Conservation (phyloP, 2,888 invertebrate genomes). For the Invenusta paracnida region DNA sequence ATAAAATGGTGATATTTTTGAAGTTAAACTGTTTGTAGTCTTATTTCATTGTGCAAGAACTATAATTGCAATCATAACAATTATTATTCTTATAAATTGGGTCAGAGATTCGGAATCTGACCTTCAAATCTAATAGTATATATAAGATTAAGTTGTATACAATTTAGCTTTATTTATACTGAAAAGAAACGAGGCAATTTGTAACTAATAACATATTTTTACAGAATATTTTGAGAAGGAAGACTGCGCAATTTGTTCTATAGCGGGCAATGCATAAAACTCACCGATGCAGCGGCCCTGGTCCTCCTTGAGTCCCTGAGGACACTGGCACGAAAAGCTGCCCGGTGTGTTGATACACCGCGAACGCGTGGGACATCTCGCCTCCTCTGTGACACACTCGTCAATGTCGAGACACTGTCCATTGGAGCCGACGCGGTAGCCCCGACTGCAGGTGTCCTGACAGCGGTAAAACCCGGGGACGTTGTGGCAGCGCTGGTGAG, state of each 20-base stretch:
- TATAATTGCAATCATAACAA: too few relatives aligned
- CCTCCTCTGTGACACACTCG: conserved; percentile 20
- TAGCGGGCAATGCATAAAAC: background rate
- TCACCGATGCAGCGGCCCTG: background rate
- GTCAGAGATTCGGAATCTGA: too few relatives aligned
- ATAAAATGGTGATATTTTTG: too few relatives aligned
- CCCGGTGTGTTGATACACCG: conserved; percentile 40
- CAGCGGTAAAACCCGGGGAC: conserved; percentile 51
- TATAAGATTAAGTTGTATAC: too few relatives aligned
- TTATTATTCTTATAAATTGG: too few relatives aligned
- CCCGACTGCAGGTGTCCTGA: conserved; percentile 47
- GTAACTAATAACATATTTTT: too few relatives aligned
- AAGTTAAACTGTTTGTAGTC: too few relatives aligned
- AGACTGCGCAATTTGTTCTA: background rate
- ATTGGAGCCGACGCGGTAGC: background rate
- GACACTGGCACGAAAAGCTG: conserved; percentile 33
- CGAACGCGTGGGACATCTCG: conserved; percentile 7
- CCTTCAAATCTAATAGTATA: too few relatives aligned
- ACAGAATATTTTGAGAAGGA: background rate
- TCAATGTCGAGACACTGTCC: conserved; percentile 38
- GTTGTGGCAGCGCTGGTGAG: conserved; percentile 53
- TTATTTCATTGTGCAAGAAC: too few relatives aligned
- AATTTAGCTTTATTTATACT: too few relatives aligned
- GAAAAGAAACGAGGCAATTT: too few relatives aligned
- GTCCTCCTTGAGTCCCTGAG: background rate